A percentile compares a stretch with the other conserved stretches of the same genome.
phyloP scores from a whole-genome alignment of 2,113 vertebrate species.

The Lichenostomus cassidix region DNA sequence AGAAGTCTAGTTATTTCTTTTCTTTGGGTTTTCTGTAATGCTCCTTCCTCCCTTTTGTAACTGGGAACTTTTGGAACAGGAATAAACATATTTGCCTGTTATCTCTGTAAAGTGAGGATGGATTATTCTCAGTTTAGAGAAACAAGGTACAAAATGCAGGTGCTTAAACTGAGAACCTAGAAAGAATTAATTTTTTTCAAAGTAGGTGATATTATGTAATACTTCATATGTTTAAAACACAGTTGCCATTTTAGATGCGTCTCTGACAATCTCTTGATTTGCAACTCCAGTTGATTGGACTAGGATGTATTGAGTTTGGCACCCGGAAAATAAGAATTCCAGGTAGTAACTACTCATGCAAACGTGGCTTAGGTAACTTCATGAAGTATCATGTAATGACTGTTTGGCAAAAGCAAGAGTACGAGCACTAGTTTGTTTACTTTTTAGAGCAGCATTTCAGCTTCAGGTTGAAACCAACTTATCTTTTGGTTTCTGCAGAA shows the following conservation, averaged over 20 bases:
- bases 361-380: slow-evolving; percentile 64
- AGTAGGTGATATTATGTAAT: slow-evolving; percentile 55
- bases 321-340: slow-evolving; percentile 69
- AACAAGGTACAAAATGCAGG: neutral
- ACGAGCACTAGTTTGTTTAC: slow-evolving; percentile 39
- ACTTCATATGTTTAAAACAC: slow-evolving; percentile 68
- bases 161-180: slow-evolving; percentile 54
- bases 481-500: slow-evolving; percentile 70
- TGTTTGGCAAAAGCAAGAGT: slow-evolving; percentile 51
- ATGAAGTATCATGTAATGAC: slow-evolving; percentile 59
- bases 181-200: slow-evolving; percentile 35
- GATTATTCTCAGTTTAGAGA: slow-evolving; percentile 12
- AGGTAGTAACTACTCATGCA: slow-evolving; percentile 65
- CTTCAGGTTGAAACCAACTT: slow-evolving; percentile 66
- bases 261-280: slow-evolving; percentile 67
- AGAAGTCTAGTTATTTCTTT: neutral
- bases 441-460: slow-evolving; percentile 62
- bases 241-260: slow-evolving; percentile 69
- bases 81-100: neutral
- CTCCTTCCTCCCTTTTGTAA: neutral
- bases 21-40: neutral
- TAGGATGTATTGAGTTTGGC: slow-evolving; percentile 71
- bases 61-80: neutral
- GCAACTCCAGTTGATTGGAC: slow-evolving; percentile 68
- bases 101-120: slow-evolving; percentile 9